phyloP scores from a whole-genome alignment of 2,797 vertebrate species.

The Trichosurus vulpecula region DNA sequence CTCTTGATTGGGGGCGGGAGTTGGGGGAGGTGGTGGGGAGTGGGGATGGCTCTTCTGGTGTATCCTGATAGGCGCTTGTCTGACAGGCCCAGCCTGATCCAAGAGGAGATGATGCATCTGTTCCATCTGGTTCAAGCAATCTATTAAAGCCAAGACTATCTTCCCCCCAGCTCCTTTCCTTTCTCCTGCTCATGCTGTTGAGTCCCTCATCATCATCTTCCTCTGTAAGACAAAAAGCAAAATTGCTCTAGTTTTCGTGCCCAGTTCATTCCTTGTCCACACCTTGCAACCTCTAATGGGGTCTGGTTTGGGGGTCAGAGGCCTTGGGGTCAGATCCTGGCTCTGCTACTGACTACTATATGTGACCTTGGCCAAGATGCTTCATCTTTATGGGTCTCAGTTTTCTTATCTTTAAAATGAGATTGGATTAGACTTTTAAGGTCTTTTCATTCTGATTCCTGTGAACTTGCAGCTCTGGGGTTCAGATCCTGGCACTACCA shows the following conservation, averaged over 20 bases:
- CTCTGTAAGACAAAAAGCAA: neutral
- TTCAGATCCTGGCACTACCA: neutral
- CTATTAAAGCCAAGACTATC: neutral
- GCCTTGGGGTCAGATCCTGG: neutral
- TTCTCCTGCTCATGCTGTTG: neutral
- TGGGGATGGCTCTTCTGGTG: constrained; percentile 31
- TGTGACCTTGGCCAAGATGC: neutral
- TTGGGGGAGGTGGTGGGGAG: constrained; percentile 49
- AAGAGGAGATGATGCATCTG: constrained; percentile 47
- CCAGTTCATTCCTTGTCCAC: neutral
- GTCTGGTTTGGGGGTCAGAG: neutral
- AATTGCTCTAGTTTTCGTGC: neutral
- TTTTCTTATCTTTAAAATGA: neutral
- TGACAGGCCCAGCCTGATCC: constrained; percentile 54
- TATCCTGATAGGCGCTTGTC: constrained; percentile 45
- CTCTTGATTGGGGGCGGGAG: constrained; percentile 3
- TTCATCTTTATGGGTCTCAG: neutral
- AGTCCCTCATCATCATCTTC: neutral
- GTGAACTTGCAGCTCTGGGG: neutral
- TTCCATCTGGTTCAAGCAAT: constrained; percentile 53
- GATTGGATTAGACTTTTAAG: neutral
- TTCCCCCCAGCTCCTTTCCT: neutral
- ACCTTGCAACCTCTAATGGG: neutral
- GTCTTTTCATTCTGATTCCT: neutral
- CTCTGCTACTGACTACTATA: neutral